Evolutionary conservation across 1,140 invertebrate species (phyloP).

Genomic region (Nasonia giraulti): DNA sequence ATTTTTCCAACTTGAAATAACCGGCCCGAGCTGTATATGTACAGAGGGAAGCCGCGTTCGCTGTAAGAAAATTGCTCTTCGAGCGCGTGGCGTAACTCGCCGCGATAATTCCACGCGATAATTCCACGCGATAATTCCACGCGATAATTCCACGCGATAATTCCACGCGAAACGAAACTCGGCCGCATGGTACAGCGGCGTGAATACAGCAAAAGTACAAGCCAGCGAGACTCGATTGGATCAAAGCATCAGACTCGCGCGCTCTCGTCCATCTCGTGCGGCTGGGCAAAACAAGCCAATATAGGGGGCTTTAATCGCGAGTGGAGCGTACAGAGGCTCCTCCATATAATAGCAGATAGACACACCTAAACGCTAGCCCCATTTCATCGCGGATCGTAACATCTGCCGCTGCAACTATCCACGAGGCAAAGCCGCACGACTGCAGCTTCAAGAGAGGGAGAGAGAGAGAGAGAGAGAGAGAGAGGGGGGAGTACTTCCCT

Average conservation of each 20-base stretch:
- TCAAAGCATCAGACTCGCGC: not conserved
- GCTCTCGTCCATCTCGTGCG: not conserved
- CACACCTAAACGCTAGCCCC: not conserved
- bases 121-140: no score
- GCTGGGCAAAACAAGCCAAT: not conserved
- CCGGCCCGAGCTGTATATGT: no score
- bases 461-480: not conserved
- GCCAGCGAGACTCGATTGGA: not conserved
- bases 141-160: no score
- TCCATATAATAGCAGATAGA: not conserved
- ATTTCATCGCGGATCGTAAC: conserved; percentile 37
- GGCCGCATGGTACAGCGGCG: no score
- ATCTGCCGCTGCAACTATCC: conserved; percentile 2
- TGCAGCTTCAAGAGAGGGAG: not conserved
- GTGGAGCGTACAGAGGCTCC: no score
- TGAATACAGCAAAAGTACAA: no score
- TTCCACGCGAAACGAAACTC: no score
- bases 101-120: no score
- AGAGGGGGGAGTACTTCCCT: not conserved
- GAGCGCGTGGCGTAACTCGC: no score
- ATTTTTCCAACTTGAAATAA: not conserved
- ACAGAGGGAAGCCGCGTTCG: no score
- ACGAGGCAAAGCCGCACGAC: not conserved
- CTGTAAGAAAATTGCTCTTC: no score
- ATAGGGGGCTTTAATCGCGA: not conserved